Percentiles rank a stretch among this genome's conserved stretches.
These are phyloP conservation scores for Acromyrmex charruanus DNA, from an alignment of 1,140 invertebrate species.

Conservation along the genomic window DNA sequence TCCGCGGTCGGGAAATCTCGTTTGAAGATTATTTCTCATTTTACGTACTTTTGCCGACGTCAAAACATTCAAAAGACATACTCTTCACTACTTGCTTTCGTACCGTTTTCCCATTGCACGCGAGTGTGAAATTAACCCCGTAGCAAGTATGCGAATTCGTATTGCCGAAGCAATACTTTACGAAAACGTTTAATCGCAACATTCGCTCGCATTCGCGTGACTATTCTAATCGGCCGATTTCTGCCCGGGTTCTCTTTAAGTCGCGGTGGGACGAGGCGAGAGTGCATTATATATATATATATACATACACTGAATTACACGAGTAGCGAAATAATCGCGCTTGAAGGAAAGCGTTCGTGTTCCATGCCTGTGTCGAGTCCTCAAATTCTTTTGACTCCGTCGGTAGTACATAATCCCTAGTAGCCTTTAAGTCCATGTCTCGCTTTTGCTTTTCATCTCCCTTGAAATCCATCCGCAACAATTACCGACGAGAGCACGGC, in stretches of 20 bases:
- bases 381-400: slow-evolving; percentile 23
- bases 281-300: neutral
- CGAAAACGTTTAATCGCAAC: slow-evolving; percentile 4
- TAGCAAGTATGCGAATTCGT: slow-evolving; percentile 39
- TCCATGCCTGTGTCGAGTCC: slow-evolving; percentile 39
- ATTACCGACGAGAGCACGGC: neutral
- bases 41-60: slow-evolving; percentile 21
- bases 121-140: slow-evolving; percentile 48
- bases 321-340: slow-evolving; percentile 32
- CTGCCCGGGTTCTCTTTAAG: neutral
- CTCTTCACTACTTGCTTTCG: neutral
- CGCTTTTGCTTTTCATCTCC: slow-evolving; percentile 41
- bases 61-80: slow-evolving; percentile 22
- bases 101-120: slow-evolving; percentile 28
- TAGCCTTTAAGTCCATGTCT: neutral
- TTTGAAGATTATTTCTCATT: slow-evolving; percentile 42
- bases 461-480: slow-evolving; percentile 10
- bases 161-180: neutral
- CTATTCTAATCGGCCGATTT: slow-evolving; percentile 43
- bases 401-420: neutral
- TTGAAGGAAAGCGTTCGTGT: neutral
- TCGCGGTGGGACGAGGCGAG: neutral
- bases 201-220: slow-evolving; percentile 44
- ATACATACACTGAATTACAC: neutral
- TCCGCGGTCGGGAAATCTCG: slow-evolving; percentile 45